These are phyloP conservation scores for Gyrodactylus salaris DNA, from an alignment of 1,140 invertebrate genomes.

Conservation along the genomic window DNA sequence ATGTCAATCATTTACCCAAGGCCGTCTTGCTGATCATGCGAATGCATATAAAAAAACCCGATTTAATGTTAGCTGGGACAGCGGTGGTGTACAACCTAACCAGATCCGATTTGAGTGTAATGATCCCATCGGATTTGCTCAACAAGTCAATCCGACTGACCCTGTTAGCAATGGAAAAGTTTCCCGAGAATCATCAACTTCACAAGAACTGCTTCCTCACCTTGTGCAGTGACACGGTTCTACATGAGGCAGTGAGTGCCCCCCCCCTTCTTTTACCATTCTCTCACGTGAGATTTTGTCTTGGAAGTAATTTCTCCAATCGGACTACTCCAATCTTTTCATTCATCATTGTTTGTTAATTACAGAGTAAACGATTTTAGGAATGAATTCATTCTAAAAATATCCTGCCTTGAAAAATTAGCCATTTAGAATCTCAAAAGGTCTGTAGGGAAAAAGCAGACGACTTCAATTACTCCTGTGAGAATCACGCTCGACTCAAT, in stretches of 20 bases:
- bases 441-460: too few relatives aligned
- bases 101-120: background rate
- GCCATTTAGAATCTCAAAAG: too few relatives aligned
- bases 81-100: constrained; percentile 4
- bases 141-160: background rate
- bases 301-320: too few relatives aligned
- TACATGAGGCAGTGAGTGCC: background rate
- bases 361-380: too few relatives aligned
- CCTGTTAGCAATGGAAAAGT: background rate
- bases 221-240: background rate
- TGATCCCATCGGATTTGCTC: background rate
- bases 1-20: background rate
- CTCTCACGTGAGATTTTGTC: too few relatives aligned
- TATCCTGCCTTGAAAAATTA: too few relatives aligned
- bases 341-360: too few relatives aligned
- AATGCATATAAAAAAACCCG: background rate
- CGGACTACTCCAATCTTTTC: too few relatives aligned
- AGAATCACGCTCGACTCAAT: too few relatives aligned
- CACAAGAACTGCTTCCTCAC: background rate
- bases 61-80: background rate
- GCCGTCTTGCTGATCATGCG: background rate
- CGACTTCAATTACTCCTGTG: too few relatives aligned
- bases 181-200: background rate
- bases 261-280: too few relatives aligned
- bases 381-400: too few relatives aligned